These are phyloP conservation scores for Callipepla squamata DNA, from an alignment of 2,113 vertebrate species.

Conservation along the genomic window DNA sequence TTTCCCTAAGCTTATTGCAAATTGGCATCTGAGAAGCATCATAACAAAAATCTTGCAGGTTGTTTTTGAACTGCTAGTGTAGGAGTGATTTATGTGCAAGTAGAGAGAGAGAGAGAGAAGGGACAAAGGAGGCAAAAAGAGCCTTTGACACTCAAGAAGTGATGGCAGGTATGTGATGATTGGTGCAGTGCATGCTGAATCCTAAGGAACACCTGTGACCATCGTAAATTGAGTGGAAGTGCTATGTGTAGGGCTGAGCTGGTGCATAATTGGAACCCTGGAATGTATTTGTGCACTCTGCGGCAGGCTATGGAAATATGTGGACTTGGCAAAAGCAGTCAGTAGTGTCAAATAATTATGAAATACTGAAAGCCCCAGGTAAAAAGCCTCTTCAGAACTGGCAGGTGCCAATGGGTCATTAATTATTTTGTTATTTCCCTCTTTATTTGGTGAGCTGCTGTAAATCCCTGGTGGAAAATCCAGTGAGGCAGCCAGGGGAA, in stretches of 20 bases:
- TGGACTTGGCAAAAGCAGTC: constrained; percentile 56
- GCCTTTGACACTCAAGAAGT: constrained; percentile 24
- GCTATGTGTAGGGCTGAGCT: neutral
- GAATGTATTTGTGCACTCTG: constrained; percentile 32
- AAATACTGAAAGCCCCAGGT: constrained; percentile 66
- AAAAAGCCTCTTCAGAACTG: constrained; percentile 70
- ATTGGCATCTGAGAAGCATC: neutral
- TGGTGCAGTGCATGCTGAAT: neutral
- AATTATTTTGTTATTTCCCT: constrained; percentile 70
- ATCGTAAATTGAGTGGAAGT: constrained; percentile 36
- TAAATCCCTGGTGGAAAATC: constrained; percentile 60
- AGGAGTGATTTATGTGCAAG: neutral
- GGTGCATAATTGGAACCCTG: neutral
- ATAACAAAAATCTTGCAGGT: neutral
- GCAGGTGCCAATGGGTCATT: constrained; percentile 61
- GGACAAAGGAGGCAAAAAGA: constrained; percentile 1
- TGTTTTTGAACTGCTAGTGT: fast-evolving
- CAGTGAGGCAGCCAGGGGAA: constrained; percentile 32
- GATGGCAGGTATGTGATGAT: constrained; percentile 29
- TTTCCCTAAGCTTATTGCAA: neutral
- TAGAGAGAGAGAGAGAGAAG: neutral
- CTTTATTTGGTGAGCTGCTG: constrained; percentile 33
- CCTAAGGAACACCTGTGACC: constrained; percentile 1
- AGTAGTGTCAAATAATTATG: constrained; percentile 52
- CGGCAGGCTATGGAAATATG: constrained; percentile 42